Conservation (phyloP, 2,113 vertebrate genomes). For the Aptenodytes patagonicus region DNA sequence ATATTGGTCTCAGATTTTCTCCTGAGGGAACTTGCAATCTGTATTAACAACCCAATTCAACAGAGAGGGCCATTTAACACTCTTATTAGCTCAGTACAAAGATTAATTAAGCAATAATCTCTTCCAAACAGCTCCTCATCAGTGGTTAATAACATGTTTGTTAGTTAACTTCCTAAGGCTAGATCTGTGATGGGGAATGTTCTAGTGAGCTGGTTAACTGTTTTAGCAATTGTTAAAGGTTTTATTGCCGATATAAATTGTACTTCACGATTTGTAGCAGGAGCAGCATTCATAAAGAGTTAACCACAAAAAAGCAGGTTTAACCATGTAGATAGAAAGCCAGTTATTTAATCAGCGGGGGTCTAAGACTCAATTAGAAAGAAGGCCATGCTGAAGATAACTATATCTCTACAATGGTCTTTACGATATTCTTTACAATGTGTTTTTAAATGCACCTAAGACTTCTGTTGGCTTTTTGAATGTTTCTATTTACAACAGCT, state of each 20-base stretch:
- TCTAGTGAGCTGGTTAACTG: slow-evolving; percentile 14
- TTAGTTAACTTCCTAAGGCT: slow-evolving; percentile 58
- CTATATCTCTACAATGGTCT: not conserved
- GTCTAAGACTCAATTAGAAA: slow-evolving; percentile 6
- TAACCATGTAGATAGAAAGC: not conserved
- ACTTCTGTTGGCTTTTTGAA: not conserved
- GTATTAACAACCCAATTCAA: slow-evolving; percentile 44
- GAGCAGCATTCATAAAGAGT: slow-evolving; percentile 7
- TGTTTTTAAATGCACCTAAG: not conserved
- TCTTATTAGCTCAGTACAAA: slow-evolving; percentile 61
- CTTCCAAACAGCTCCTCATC: slow-evolving; percentile 29
- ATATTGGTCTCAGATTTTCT: slow-evolving; percentile 19
- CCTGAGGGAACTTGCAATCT: slow-evolving; percentile 39
- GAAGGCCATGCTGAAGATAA: not conserved
- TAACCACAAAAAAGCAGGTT: not conserved
- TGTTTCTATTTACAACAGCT: not conserved
- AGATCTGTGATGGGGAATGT: not conserved
- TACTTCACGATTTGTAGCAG: slow-evolving; percentile 18
- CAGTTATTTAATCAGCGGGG: not conserved
- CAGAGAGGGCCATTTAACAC: slow-evolving; percentile 46
- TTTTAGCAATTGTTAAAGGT: slow-evolving; percentile 10
- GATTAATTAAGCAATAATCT: slow-evolving; percentile 71
- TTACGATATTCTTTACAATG: not conserved
- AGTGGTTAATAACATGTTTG: slow-evolving; percentile 53
- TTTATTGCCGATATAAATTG: slow-evolving; percentile 21